phyloP scores from a whole-genome alignment of 2,888 invertebrate species.

The Troides helena region DNA sequence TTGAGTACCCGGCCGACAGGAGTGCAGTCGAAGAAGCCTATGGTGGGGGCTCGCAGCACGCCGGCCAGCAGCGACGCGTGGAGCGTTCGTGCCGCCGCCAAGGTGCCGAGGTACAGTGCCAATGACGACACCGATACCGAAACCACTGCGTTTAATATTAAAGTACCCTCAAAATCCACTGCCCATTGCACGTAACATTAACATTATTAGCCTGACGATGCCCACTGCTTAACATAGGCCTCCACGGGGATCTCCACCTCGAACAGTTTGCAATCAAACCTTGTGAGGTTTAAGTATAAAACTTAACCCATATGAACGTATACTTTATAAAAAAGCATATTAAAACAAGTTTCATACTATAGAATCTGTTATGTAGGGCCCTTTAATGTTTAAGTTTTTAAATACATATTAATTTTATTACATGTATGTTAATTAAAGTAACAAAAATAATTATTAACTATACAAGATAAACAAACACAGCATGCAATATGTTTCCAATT shows the following conservation, averaged over 20 bases:
- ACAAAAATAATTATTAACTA: not conserved
- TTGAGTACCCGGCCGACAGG: constrained; percentile 89
- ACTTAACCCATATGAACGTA: no score
- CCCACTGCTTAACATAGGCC: no score
- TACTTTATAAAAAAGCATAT: no score
- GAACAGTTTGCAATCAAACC: no score
- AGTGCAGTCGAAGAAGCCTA: constrained; percentile 89
- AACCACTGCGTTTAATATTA: constrained; percentile 73
- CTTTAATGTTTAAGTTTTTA: no score
- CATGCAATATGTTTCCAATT: constrained; percentile 18
- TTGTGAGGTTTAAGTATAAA: no score
- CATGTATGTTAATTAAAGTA: no score
- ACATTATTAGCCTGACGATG: no score
- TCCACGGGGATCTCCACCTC: no score
- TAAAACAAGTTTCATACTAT: no score
- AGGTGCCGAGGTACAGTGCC: constrained; percentile 83
- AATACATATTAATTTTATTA: no score
- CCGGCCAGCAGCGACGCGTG: constrained; percentile 83
- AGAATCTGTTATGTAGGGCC: no score
- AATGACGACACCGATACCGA: constrained; percentile 84
- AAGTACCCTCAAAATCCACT: constrained; percentile 8
- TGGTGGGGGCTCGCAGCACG: constrained; percentile 84
- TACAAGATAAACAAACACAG: constrained; percentile 23
- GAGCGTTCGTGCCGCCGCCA: constrained; percentile 82
- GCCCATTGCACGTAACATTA: not conserved